phyloP scores from a whole-genome alignment of 35 echinoderm and acorn worm species.

The Acanthaster planci region DNA sequence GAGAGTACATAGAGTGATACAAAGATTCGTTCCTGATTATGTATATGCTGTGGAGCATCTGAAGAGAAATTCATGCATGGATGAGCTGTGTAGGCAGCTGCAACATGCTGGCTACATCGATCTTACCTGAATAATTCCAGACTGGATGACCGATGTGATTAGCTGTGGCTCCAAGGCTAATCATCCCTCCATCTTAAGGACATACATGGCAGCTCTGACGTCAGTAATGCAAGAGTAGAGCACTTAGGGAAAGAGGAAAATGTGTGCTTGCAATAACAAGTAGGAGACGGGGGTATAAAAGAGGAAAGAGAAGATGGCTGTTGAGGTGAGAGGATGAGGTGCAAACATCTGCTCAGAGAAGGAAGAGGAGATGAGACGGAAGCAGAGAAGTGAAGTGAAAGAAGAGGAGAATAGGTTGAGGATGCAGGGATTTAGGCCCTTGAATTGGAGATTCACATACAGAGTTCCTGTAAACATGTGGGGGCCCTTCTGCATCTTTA shows the following conservation, averaged over 20 bases:
- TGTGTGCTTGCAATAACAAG: background rate
- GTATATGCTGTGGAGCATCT: no score
- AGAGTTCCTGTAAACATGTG: no score
- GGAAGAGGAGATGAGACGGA: background rate
- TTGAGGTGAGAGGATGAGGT: background rate
- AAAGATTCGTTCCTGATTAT: no score
- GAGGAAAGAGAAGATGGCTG: background rate
- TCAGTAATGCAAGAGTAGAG: background rate
- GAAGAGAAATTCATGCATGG: no score
- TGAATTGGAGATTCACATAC: no score
- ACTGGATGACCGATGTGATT: background rate
- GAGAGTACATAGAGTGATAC: no score
- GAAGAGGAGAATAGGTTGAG: no score
- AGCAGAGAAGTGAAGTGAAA: background rate
- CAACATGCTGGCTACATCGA: background rate
- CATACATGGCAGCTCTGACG: background rate
- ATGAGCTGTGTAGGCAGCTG: background rate
- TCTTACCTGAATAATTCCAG: slow-evolving; percentile 3
- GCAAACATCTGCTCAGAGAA: background rate
- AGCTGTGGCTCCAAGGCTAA: background rate
- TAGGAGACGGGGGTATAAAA: background rate
- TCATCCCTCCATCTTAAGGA: background rate
- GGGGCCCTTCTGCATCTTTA: no score
- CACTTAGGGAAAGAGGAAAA: background rate
- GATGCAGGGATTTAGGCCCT: no score